Evolutionary conservation across 1,140 invertebrate species (phyloP), one percentile per base, ranked within the genome.

Genomic region (Asbolus verrucosus): DNA sequence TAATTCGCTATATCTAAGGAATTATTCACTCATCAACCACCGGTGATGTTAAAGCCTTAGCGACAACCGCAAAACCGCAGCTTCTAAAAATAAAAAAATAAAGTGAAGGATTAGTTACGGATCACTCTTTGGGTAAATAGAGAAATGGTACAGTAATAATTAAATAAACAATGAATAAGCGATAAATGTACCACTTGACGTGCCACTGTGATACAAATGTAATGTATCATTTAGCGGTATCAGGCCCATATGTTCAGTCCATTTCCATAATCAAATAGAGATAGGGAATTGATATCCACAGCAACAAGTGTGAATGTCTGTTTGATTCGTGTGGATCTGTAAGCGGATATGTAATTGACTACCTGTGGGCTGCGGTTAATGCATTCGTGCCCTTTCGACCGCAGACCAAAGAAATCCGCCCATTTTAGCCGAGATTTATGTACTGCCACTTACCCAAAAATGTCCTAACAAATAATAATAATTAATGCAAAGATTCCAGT

Each of bases 241-340:
- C 71, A 69, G 71, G 54, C 30, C 71, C 71, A 69, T 72, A 69
- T 72, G 67, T 69, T 72, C 71, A 63, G 61, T 33, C 71, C 66
- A 72, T 72, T 72, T 72, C 71, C 71, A 72, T 69, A 72, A 65
- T 72, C 69, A 65, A 70, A 65, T 70, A 70, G 27, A 65, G 61
- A 70, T 70, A 70, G 61, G 43, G 62, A 70, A 69, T 62, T 46
- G 30, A 63, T 69, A 43, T 36, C 38, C 13, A 11, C 21, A 73
- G 69, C 72, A 74, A 74, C 72, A 74, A 74, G 72, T 74, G 69
- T 27, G 66, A 65, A 72, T 70, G 46, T 71, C 67, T 71, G 66
- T 73, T 68, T 61, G 66, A 71, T 67, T 67, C 63, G 63, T 61
- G 72, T 50, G 68, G 67, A 73, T 73, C 67, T 73, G 72, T 60